Conservation (phyloP, 2,888 invertebrate genomes). For the Atethmia centrago region DNA sequence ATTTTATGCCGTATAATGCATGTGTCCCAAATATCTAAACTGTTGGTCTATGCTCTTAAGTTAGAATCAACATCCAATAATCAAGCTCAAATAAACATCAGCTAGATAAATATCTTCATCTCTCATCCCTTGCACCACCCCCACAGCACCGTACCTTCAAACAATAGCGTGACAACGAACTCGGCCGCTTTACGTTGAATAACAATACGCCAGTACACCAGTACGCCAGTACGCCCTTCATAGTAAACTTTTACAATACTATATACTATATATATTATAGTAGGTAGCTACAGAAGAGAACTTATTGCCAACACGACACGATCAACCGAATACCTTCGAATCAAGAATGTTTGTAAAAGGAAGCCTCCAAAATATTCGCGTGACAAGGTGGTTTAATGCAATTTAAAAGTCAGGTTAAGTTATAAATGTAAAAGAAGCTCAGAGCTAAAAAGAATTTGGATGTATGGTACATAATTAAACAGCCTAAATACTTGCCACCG, state of each 20-base stretch:
- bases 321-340: conserved; percentile 41
- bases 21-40: neutral
- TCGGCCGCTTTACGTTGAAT: conserved; percentile 57
- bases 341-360: conserved; percentile 40
- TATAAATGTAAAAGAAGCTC: conserved; percentile 45
- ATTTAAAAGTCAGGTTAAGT: conserved; percentile 35
- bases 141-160: conserved; percentile 38
- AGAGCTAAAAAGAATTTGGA: conserved; percentile 26
- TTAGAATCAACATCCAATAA: neutral
- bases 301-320: conserved; percentile 34
- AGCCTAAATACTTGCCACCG: conserved; percentile 11
- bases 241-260: conserved; percentile 64
- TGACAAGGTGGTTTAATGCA: conserved; percentile 48
- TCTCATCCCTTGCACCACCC: conserved; percentile 41
- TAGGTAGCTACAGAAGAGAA: conserved; percentile 28
- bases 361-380: conserved; percentile 49
- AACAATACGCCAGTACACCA: conserved; percentile 57
- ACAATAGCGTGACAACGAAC: conserved; percentile 68
- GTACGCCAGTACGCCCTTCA: conserved; percentile 47
- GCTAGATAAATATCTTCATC: neutral
- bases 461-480: conserved; percentile 15
- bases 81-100: too few species aligned
- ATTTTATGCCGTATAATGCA: neutral
- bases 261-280: too few species aligned
- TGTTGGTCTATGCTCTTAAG: neutral